Evolutionary conservation across 2,888 invertebrate genomes (phyloP).

Genomic region (Nymphalis c-album): DNA sequence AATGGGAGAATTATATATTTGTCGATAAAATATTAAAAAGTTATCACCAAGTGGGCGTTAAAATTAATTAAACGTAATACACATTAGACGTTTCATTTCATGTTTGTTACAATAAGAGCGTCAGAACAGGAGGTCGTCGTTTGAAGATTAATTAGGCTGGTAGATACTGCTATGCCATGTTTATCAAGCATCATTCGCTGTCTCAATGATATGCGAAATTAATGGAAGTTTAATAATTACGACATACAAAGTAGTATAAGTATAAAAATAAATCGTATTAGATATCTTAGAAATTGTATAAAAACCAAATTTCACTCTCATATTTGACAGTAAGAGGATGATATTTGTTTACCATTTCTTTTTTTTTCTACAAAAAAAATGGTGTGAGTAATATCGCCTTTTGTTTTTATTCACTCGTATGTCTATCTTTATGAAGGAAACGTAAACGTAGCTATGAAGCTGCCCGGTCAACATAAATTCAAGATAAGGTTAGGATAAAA

Average conservation of each 20-base stretch:
- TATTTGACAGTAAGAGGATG: too few relatives aligned
- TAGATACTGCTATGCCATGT: constrained; percentile 24
- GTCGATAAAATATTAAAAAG: background rate
- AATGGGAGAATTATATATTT: background rate
- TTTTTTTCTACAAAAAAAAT: background rate
- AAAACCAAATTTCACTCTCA: too few relatives aligned
- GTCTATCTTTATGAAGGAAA: constrained; percentile 9
- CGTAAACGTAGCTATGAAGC: background rate
- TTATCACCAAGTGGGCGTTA: background rate
- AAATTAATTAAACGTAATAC: background rate
- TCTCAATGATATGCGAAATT: constrained; percentile 19
- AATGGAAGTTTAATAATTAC: constrained; percentile 10
- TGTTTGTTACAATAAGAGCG: background rate
- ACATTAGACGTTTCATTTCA: constrained; percentile 1
- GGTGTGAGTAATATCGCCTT: background rate
- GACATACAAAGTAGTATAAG: background rate
- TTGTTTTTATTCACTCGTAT: constrained; percentile 2
- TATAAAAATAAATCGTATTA: background rate
- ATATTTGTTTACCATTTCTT: background rate
- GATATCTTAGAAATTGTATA: too few relatives aligned
- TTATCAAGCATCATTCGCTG: constrained; percentile 28
- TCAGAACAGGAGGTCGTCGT: constrained; percentile 11
- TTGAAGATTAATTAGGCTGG: constrained; percentile 28
- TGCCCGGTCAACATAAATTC: constrained; percentile 4
- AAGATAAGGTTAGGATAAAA: constrained; percentile 13